Conservation (phyloP, 2,797 vertebrate genomes). For the Cossypha caffra region DNA sequence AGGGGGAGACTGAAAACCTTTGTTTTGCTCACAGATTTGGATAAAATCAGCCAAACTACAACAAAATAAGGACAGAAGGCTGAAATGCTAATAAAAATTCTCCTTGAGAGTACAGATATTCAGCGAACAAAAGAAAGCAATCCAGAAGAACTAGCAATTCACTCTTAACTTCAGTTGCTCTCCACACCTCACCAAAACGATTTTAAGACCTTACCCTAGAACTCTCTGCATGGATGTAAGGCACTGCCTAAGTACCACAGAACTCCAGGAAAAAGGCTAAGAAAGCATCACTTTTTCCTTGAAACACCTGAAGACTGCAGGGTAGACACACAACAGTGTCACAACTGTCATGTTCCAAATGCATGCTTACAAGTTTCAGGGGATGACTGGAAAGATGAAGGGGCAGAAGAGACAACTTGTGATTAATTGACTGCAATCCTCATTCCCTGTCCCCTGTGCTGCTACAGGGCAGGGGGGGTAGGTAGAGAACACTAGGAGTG, state of each 20-base stretch:
- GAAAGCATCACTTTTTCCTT: background rate
- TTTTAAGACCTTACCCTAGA: background rate
- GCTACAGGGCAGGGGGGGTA: fast-evolving
- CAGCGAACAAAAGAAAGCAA: background rate
- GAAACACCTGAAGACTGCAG: background rate
- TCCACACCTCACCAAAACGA: background rate
- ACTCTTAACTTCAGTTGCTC: background rate
- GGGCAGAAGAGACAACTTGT: background rate
- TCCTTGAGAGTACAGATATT: background rate
- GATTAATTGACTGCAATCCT: background rate
- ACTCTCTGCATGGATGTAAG: background rate
- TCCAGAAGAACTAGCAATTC: background rate
- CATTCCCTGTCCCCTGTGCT: background rate
- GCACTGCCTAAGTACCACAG: background rate
- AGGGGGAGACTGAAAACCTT: background rate
- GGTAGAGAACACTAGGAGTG: background rate
- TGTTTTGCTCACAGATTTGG: background rate
- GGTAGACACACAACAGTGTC: background rate
- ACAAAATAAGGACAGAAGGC: background rate
- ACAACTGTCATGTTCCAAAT: background rate
- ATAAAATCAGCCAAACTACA: background rate
- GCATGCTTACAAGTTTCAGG: background rate
- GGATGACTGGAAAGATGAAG: background rate
- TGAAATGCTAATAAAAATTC: background rate
- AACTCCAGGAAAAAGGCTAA: background rate